A percentile compares a stretch with the other conserved stretches of the same genome.
Evolutionary conservation across 30 jellyfish, hydroid and myxozoan genomes (phyloP).

Genomic region (Clytia hemisphaerica): DNA sequence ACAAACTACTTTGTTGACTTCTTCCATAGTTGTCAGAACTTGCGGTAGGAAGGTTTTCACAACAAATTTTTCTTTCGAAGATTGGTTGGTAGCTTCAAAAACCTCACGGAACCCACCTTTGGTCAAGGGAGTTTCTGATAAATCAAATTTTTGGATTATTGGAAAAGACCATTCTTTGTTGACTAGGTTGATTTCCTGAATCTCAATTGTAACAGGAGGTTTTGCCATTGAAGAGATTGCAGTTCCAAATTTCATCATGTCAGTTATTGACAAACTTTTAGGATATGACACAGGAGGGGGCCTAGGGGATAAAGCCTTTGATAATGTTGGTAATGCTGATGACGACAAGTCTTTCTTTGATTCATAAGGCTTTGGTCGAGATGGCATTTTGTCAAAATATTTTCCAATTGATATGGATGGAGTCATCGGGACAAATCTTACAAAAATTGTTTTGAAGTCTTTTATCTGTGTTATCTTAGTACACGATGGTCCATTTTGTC

Average conservation of each 20-base stretch:
- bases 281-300: neutral
- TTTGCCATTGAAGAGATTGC: conserved; percentile 17
- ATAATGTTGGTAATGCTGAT: neutral
- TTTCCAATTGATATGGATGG: neutral
- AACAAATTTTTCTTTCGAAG: neutral
- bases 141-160: conserved; percentile 3
- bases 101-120: conserved; percentile 41
- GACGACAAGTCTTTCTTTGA: neutral
- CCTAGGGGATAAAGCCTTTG: neutral
- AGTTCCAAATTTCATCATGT: conserved; percentile 35
- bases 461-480: conserved; percentile 28
- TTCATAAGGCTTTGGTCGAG: too few species aligned
- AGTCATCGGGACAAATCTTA: conserved; percentile 28
- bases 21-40: neutral
- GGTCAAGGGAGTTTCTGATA: neutral
- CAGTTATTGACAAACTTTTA: conserved; percentile 43
- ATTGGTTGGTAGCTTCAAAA: conserved; percentile 20
- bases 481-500: conserved; percentile 43
- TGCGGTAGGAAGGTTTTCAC: conserved; percentile 12
- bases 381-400: neutral
- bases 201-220: conserved; percentile 9
- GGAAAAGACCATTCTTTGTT: conserved; percentile 38
- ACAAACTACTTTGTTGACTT: too few species aligned
- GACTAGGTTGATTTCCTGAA: conserved; percentile 12
- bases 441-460: conserved; percentile 19